These are phyloP conservation scores for Nezara viridula DNA, from an alignment of 2,888 invertebrate genomes.

Conservation along the genomic window DNA sequence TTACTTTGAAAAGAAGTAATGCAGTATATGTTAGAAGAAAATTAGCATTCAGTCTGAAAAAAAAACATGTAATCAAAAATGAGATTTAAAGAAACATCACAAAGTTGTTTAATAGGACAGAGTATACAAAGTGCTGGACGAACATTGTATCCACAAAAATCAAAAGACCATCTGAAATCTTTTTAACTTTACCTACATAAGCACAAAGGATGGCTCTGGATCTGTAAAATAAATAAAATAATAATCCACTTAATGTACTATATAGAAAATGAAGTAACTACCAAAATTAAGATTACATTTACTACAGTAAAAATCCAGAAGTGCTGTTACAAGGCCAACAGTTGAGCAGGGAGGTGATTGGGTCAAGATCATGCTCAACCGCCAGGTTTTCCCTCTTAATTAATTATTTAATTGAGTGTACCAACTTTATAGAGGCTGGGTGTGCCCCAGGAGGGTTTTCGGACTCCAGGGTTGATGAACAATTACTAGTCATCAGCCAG, in stretches of 20 bases:
- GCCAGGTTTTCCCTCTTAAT: too few species aligned
- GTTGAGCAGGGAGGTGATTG: too few species aligned
- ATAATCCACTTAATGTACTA: background rate
- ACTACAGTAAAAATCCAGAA: too few species aligned
- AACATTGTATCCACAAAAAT: background rate
- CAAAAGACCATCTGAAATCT: background rate
- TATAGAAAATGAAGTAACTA: too few species aligned
- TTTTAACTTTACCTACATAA: slow-evolving; percentile 4
- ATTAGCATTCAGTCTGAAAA: background rate
- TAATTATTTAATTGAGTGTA: too few species aligned
- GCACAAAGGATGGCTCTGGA: background rate
- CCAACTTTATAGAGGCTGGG: too few species aligned
- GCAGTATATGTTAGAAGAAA: background rate
- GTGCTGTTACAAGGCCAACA: too few species aligned
- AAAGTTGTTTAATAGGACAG: background rate
- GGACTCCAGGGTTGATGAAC: too few species aligned
- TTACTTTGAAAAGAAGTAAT: background rate
- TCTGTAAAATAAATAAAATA: background rate
- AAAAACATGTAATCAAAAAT: background rate
- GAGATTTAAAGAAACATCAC: background rate
- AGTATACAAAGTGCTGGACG: background rate
- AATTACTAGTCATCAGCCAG: too few species aligned
- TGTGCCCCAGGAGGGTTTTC: too few species aligned
- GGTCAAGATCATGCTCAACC: too few species aligned
- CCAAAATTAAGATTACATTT: too few species aligned